Base-by-base conservation (phyloP, 2,113 vertebrate species). In the Plectropomus leopardus region DNA sequence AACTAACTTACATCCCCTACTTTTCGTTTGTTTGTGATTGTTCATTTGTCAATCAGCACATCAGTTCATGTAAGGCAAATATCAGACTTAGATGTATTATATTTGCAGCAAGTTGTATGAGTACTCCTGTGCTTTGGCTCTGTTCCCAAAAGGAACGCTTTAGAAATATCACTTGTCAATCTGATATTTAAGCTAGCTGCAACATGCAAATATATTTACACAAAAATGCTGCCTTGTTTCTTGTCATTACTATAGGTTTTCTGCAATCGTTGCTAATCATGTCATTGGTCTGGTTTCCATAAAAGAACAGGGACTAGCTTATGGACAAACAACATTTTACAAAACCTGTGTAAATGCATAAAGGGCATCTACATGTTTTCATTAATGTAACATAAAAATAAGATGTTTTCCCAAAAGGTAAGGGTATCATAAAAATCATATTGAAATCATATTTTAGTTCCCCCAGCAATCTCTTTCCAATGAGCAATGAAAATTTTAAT, bases 191-290 rank as follows among this genome's bases (percentile, higher is more conserved):
- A n/a, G n/a, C n/a, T n/a, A n/a, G 2, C 16, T 28, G 32, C 30
- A 73, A 40, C 17, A 59, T 60, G 57, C 9, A 61, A 71, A 48
- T 44, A 59, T 48, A 21, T 32, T 70, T 14, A 40, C 58, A 30
- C 3, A 23, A 16, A 30, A 30, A n/a, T n/a, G n/a, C n/a, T n/a
- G 7, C 14, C 36, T 44, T 63, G 40, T 68, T 48, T 66, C 47
- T 68, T 53, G n/a, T 24, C 19, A 9, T 36, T 32, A 5, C 13
- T 21, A 15, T 28, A 3, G 4, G 13, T 51, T 17, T 34, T 15
- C n/a, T 53, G 3, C 26, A 50, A 23, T 50, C 28, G 23, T 16
- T 50, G 34, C 45, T 16, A 34, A 7, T 34, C 42, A 21, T 21
- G 10, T 19, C 63, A 48, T 50, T 16, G 28, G 4, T 51, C 14